phyloP scores from a whole-genome alignment of 1,140 invertebrate species.

The Pachyrhynchus sulphureomaculatus region DNA sequence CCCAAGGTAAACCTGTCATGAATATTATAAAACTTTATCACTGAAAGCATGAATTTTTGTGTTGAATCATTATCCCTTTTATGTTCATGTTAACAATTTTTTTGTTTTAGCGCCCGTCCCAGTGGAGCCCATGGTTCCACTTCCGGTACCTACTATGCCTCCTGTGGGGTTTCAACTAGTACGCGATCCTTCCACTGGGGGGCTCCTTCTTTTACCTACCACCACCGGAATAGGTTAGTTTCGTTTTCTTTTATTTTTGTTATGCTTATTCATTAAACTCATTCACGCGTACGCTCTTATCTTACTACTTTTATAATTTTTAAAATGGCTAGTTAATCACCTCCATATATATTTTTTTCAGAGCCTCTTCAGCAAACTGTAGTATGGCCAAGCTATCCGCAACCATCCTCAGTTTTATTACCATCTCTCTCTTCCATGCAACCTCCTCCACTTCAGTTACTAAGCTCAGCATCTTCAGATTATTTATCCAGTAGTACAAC shows the following conservation, averaged over 20 bases:
- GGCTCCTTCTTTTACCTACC: conserved; percentile 75
- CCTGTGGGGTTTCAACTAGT: conserved; percentile 76
- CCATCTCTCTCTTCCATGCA: conserved; percentile 54
- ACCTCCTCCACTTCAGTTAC: conserved; percentile 63
- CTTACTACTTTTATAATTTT: neutral
- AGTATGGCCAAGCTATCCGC: conserved; percentile 69
- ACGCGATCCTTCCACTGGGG: conserved; percentile 77
- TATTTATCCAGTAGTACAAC: conserved; percentile 54
- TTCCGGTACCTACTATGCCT: conserved; percentile 62
- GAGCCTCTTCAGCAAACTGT: conserved; percentile 74
- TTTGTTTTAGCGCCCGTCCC: conserved; percentile 60
- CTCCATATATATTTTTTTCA: conserved; percentile 46
- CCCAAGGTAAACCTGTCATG: no score
- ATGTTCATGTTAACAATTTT: conserved; percentile 30
- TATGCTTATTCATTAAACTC: neutral
- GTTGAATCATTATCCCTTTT: neutral
- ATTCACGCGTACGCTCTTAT: no score
- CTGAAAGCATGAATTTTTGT: neutral
- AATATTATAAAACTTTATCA: no score
- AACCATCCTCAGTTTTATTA: conserved; percentile 60
- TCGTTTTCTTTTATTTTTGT: conserved; percentile 7
- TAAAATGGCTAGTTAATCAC: neutral
- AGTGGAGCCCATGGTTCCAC: conserved; percentile 67
- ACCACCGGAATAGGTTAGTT: conserved; percentile 61
- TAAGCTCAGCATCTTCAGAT: conserved; percentile 58